These are phyloP conservation scores for Phaethon lepturus DNA, from an alignment of 2,113 vertebrate genomes.

Conservation along the genomic window DNA sequence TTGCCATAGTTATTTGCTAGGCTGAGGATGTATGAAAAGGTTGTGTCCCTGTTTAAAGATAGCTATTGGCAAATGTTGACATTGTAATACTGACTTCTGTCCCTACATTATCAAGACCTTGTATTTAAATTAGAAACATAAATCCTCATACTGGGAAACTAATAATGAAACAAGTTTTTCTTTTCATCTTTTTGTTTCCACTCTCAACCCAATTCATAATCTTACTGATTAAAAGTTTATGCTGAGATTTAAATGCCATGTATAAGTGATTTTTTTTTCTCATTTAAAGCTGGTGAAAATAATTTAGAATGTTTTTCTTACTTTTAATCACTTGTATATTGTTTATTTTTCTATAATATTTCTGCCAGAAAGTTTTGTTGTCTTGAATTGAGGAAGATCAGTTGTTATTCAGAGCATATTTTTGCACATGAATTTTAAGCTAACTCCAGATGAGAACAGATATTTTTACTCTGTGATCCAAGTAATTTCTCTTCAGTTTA, in stretches of 20 bases:
- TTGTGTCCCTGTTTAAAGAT: background rate
- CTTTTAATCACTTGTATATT: background rate
- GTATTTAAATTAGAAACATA: background rate
- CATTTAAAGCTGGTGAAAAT: background rate
- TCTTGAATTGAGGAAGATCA: background rate
- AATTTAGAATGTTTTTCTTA: background rate
- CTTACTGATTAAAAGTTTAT: background rate
- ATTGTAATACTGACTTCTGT: background rate
- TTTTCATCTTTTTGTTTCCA: background rate
- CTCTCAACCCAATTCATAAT: background rate
- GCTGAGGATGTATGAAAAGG: background rate
- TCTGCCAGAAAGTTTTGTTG: background rate
- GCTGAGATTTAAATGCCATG: background rate
- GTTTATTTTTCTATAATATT: background rate
- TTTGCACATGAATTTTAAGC: background rate
- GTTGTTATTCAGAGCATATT: background rate
- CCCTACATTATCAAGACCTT: background rate
- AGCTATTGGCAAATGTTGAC: background rate
- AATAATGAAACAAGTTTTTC: background rate
- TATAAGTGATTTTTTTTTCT: background rate
- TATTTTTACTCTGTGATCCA: background rate
- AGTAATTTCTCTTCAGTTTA: background rate
- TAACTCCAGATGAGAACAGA: background rate
- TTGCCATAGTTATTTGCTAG: background rate
- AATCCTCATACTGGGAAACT: background rate